A percentile compares a stretch with the other conserved stretches of the same genome.
These are phyloP conservation scores for Matsumyia berberina DNA, from an alignment of 2,888 invertebrate genomes.

Conservation along the genomic window DNA sequence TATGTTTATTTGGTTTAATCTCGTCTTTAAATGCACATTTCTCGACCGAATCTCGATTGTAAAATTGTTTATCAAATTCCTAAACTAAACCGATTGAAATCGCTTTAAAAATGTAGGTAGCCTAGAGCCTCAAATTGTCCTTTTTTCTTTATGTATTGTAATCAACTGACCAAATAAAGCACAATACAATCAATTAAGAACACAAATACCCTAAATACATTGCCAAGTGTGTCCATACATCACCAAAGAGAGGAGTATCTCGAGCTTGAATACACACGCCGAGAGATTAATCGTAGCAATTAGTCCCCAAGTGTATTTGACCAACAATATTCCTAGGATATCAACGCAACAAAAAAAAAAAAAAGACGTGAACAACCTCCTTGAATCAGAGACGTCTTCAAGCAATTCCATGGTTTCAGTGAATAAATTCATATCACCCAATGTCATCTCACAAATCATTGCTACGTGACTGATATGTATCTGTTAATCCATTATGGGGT, in stretches of 20 bases:
- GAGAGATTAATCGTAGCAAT: conserved; percentile 48
- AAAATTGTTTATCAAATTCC: no score
- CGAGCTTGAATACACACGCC: conserved; percentile 14
- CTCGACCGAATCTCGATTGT: no score
- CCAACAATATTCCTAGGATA: conserved; percentile 10
- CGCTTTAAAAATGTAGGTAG: no score
- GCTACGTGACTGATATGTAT: conserved; percentile 47
- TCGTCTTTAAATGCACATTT: no score
- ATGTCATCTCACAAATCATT: conserved; percentile 54
- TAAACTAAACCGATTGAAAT: no score
- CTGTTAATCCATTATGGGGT: conserved; percentile 24
- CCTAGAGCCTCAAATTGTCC: background rate
- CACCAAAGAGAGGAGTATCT: conserved; percentile 4
- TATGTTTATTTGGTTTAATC: no score
- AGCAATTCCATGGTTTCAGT: conserved; percentile 3
- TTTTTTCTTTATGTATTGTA: background rate
- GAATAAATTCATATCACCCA: conserved; percentile 41
- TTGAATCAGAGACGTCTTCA: conserved; percentile 11
- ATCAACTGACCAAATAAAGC: background rate
- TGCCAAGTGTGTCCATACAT: background rate
- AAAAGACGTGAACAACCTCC: conserved; percentile 1
- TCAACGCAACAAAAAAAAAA: conserved; percentile 5
- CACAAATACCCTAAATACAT: background rate
- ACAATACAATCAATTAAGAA: background rate
- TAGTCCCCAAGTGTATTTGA: conserved; percentile 13